A percentile compares a stretch with the other conserved stretches of the same genome.
phyloP scores from a whole-genome alignment of 2,113 vertebrate species.

The Podarcis muralis region DNA sequence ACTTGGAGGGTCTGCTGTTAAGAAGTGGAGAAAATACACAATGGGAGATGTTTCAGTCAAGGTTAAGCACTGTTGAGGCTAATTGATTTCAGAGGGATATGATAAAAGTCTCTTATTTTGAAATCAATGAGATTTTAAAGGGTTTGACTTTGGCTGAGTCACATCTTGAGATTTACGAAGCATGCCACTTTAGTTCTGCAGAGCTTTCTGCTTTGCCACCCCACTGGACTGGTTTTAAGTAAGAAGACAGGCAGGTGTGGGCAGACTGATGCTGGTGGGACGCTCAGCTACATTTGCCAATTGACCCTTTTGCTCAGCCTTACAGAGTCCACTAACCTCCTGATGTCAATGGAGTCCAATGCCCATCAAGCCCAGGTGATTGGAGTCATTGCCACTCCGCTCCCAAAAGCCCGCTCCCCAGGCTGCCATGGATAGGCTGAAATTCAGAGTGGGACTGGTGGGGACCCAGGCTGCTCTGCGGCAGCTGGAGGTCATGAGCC shows the following conservation, averaged over 20 bases:
- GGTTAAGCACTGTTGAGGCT: not conserved
- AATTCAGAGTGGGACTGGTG: too few relatives aligned
- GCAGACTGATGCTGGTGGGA: not conserved
- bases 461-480: too few relatives aligned
- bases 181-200: not conserved
- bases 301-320: not conserved
- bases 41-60: not conserved
- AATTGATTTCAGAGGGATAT: not conserved
- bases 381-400: too few relatives aligned
- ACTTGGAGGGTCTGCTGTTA: too few relatives aligned
- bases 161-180: not conserved
- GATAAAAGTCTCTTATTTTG: not conserved
- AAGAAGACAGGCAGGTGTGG: not conserved
- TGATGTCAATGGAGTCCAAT: too few relatives aligned
- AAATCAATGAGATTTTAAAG: not conserved
- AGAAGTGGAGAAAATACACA: not conserved
- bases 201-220: not conserved
- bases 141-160: not conserved
- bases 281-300: not conserved
- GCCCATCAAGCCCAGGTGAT: too few relatives aligned
- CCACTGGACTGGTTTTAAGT: not conserved
- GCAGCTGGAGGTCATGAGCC: too few relatives aligned
- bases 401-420: too few relatives aligned
- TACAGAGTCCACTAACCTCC: too few relatives aligned
- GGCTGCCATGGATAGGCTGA: too few relatives aligned